These are phyloP conservation scores for Acanthococcus lagerstroemiae DNA, from an alignment of 2,888 invertebrate species.

Conservation along the genomic window DNA sequence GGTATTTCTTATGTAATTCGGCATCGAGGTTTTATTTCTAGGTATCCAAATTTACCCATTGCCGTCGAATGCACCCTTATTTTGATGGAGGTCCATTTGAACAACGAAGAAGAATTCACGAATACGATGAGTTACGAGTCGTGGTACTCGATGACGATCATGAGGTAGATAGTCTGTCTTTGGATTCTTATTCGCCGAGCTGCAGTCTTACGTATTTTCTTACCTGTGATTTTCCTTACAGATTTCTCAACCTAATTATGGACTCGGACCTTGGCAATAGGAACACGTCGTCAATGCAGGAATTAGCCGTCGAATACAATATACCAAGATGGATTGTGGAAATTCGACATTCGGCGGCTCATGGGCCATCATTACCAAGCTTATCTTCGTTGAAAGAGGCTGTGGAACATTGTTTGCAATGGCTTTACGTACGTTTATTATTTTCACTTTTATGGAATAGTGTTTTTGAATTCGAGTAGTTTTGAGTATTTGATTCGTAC, in stretches of 20 bases:
- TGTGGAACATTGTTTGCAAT: constrained; percentile 51
- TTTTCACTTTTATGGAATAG: background rate
- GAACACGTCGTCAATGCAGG: constrained; percentile 43
- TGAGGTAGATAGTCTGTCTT: constrained; percentile 31
- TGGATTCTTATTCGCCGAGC: background rate
- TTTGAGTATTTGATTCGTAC: too few species aligned
- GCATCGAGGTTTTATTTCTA: too few species aligned
- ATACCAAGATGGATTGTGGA: constrained; percentile 72
- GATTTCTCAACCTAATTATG: constrained; percentile 56
- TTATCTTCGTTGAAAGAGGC: constrained; percentile 54
- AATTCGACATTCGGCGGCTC: constrained; percentile 66
- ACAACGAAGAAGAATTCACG: background rate
- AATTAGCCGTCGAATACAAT: constrained; percentile 53
- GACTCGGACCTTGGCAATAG: constrained; percentile 45
- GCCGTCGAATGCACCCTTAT: constrained; percentile 17
- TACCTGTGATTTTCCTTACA: too few species aligned
- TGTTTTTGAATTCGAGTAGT: too few species aligned
- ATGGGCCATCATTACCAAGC: constrained; percentile 57
- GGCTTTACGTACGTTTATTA: constrained; percentile 50
- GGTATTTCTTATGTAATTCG: too few species aligned
- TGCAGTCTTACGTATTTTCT: too few species aligned
- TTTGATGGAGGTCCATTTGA: constrained; percentile 5
- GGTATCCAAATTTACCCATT: constrained; percentile 2
- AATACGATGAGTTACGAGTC: background rate
- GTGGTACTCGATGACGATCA: constrained; percentile 45